Percentiles rank a stretch among this genome's conserved stretches.
phyloP scores from a whole-genome alignment of 2,113 vertebrate genomes.

The Chionis minor region DNA sequence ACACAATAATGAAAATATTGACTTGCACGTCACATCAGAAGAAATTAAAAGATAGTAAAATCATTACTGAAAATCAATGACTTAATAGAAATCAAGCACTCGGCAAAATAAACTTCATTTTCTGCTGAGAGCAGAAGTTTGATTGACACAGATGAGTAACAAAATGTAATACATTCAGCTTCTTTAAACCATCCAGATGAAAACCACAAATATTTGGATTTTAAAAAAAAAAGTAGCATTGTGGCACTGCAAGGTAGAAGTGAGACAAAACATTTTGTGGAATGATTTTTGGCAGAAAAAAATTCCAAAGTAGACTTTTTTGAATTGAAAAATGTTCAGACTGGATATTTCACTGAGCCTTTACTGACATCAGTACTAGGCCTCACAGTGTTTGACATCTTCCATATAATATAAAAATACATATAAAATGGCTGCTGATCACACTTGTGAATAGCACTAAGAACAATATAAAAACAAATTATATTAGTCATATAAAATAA shows the following conservation, averaged over 20 bases:
- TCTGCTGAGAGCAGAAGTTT: background rate
- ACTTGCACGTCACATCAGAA: background rate
- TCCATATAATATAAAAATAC: background rate
- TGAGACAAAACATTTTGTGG: background rate
- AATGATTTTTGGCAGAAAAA: background rate
- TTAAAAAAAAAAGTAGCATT: background rate
- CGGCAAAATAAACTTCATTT: background rate
- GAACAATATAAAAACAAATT: background rate
- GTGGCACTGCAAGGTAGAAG: background rate
- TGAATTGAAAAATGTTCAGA: background rate
- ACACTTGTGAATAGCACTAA: background rate
- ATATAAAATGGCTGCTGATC: background rate
- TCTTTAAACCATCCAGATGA: background rate
- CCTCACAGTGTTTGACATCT: background rate
- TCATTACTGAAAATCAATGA: background rate
- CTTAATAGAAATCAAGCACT: background rate
- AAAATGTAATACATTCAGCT: background rate
- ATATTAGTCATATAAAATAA: background rate
- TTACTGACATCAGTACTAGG: background rate
- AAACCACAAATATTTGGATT: background rate
- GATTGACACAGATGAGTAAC: background rate
- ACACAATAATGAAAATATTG: background rate
- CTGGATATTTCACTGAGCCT: background rate
- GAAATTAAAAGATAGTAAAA: background rate
- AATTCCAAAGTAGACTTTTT: background rate